Evolutionary conservation across 23 tunicate species (phyloP), one percentile per base, ranked within the genome.

Genomic region (Corella eumyota): DNA sequence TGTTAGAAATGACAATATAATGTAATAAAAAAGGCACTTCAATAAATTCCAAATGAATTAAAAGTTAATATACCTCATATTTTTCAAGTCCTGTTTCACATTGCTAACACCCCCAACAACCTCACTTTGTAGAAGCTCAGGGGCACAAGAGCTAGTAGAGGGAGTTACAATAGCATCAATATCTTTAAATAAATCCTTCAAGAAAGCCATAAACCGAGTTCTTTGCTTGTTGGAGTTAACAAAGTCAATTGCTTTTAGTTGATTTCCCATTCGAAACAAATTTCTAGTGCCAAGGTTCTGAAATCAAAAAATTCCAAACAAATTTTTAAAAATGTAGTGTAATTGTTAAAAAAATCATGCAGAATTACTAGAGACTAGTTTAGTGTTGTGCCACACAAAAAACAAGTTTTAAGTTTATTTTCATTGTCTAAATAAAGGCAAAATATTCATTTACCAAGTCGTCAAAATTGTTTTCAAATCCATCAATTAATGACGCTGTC

Each of bases 141-240:
- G 76, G 15, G 95, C 95, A 30, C 71, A 31, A 26, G 67, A 75
- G 1, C 55, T 85, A 7, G 68, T 27, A 1, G 95, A 64, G 19
- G 95, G 95, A 4, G 84, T 70, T 0, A 77, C 74, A 11, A 85
- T n/a, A 22, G 58, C 85, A 53, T 85, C 95, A 15, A 55, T 28
- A 31, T 63, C 44, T 23, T 60, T 33, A 47, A 77, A 85, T 6
- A 77, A n/a, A 28, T 64, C 60, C 49, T 64, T 37, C 3, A 76
- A 36, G 25, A 45, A 33, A 9, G 34, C 29, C 0, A 70, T 64
- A 26, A 45, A 27, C 4, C 95, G 40, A 2, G 85, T 77, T 4
- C 95, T 66, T 33, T 76, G 83, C 34, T 59, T 72, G 64, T 49
- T 57, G 0, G 95, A 79, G 56, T 71, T 69, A 0, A 70, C 0